Evolutionary conservation across 1,140 invertebrate species (phyloP), one percentile per base, ranked within the genome.

Genomic region (Holcopasites calliopsidis): DNA sequence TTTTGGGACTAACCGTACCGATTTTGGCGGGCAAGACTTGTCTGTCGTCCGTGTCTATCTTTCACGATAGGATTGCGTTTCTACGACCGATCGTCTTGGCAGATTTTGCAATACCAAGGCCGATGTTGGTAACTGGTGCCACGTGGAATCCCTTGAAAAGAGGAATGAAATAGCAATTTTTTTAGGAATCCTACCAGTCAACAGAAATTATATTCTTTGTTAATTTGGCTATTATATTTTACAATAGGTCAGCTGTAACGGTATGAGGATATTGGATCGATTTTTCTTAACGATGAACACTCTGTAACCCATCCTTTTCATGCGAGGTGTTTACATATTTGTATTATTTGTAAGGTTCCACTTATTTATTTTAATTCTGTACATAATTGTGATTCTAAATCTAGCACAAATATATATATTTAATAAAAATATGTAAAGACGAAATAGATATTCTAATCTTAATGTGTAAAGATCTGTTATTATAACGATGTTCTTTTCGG

Each of bases 261-360:
- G n/a, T n/a, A n/a, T n/a, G n/a, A n/a, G n/a, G n/a, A 47, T n/a
- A 47, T 47, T 16, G 1, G 28, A 11, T 40, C 44, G n/a, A 21
- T 8, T 52, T 52, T 58, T 49, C 38, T 23, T 1, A 31, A 26
- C 13, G 13, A 21, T 13, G 13, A 54, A 64, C 47, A 3, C 28
- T 65, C 50, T 44, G 71, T 73, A 65, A 73, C 50, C 50, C 60
- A 65, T 31, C 28, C 55, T 23, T 31, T 42, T 55, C 28, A n/a
- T n/a, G 40, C 35, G 35, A 54, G 6, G 8, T 33, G 8, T 42
- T 33, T 23, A 44, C 2, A 16, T 52, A 18, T 23, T 31, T 71
- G 69, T 73, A 73, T 73, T 71, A 73, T 73, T 65, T 65, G 60
- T 73, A 73, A 73, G 71, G 28, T 55, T 65, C 31, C 44, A 54